Conservation (phyloP, 2,797 vertebrate genomes). For the Dipus sagitta region DNA sequence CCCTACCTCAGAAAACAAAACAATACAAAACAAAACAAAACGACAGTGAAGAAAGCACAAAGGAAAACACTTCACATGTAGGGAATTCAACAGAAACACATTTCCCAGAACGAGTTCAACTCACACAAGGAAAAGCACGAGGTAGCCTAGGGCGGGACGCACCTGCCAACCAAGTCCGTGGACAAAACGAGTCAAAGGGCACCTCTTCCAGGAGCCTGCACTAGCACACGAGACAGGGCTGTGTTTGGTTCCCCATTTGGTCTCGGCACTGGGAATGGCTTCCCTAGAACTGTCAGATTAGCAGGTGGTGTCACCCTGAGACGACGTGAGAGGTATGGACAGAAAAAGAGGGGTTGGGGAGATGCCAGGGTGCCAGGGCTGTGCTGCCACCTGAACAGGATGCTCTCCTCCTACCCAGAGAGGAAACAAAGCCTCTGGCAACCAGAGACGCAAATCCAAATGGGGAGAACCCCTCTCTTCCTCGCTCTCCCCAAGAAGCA, state of each 20-base stretch:
- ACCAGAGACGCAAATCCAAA: background rate
- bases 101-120: background rate
- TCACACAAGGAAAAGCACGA: background rate
- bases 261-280: background rate
- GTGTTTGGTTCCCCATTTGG: no score
- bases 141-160: background rate
- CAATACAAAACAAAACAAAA: no score
- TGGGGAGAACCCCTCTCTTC: background rate
- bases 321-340: accelerated
- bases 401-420: background rate
- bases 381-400: accelerated
- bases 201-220: background rate
- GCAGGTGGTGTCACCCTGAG: background rate
- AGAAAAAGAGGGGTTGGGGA: accelerated
- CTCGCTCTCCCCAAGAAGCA: background rate
- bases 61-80: background rate
- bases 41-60: background rate
- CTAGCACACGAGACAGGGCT: accelerated
- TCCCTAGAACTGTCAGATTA: background rate
- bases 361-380: background rate
- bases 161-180: no score
- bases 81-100: background rate
- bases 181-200: background rate
- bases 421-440: background rate
- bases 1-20: no score